Evolutionary conservation across 2,888 invertebrate species (phyloP).

Genomic region (Temnothorax ravouxi): DNA sequence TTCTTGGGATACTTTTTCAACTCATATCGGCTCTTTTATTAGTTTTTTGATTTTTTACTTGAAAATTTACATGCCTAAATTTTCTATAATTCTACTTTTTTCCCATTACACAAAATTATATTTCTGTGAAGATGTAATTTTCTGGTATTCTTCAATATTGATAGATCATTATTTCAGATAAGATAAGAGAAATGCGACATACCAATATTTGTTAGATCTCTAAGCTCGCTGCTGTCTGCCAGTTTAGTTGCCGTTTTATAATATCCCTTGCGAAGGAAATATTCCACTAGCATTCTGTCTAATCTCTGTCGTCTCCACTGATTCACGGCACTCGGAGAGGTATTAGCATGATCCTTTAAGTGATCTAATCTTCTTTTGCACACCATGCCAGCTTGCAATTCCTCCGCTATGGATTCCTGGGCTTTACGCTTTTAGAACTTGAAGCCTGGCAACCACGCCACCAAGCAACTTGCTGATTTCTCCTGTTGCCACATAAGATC

Average conservation of each 20-base stretch:
- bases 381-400: constrained; percentile 95
- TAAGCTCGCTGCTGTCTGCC: constrained; percentile 92
- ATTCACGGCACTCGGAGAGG: constrained; percentile 88
- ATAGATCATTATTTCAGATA: neutral
- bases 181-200: constrained; percentile 26
- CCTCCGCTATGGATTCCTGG: constrained; percentile 97
- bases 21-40: neutral
- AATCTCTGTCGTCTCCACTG: constrained; percentile 95
- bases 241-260: constrained; percentile 97
- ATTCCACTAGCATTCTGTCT: constrained; percentile 98
- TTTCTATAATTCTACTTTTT: neutral
- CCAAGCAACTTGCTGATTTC: constrained; percentile 94
- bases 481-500: constrained; percentile 87
- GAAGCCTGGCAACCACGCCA: constrained; percentile 96
- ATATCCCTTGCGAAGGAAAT: constrained; percentile 97
- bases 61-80: neutral
- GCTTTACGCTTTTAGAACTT: constrained; percentile 97
- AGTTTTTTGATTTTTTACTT: neutral
- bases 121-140: neutral
- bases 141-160: neutral
- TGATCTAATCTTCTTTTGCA: constrained; percentile 98
- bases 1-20: neutral
- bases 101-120: neutral
- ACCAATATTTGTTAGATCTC: constrained; percentile 97
- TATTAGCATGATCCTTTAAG: constrained; percentile 91